phyloP scores from a whole-genome alignment of 2,797 vertebrate species.

The Mormyrops boulengeri region DNA sequence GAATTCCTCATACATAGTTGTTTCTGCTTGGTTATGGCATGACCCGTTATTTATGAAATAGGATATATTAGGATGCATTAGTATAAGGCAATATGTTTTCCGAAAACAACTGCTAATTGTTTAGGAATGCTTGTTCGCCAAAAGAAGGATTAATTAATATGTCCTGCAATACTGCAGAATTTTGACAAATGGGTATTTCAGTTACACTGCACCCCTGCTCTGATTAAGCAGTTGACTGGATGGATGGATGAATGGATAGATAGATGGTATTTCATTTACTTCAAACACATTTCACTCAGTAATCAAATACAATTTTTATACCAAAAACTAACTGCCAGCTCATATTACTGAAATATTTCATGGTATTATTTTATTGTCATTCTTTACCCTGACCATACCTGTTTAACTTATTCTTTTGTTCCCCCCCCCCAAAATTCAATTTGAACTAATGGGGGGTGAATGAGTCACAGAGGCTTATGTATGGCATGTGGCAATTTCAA shows the following conservation, averaged over 20 bases:
- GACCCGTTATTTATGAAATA: neutral
- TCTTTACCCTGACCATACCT: neutral
- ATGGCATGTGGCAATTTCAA: neutral
- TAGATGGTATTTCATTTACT: neutral
- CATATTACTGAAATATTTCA: neutral
- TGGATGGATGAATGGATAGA: neutral
- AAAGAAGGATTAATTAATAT: neutral
- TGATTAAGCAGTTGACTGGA: neutral
- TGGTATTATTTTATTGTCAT: neutral
- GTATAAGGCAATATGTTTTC: neutral
- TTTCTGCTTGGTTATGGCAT: neutral
- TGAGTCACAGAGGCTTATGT: neutral
- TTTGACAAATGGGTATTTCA: neutral
- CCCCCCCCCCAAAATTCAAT: neutral
- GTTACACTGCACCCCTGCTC: neutral
- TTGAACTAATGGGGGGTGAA: conserved; percentile 1
- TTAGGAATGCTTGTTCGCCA: neutral
- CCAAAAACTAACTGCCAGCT: neutral
- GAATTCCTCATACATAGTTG: neutral
- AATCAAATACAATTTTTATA: neutral
- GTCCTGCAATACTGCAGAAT: neutral
- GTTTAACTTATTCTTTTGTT: neutral
- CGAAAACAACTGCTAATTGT: neutral
- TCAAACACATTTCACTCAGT: neutral
- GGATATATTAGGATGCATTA: neutral